Evolutionary conservation across 2,888 invertebrate species (phyloP), one percentile per base, ranked within the genome.

Genomic region (Diplazon laetatorius): DNA sequence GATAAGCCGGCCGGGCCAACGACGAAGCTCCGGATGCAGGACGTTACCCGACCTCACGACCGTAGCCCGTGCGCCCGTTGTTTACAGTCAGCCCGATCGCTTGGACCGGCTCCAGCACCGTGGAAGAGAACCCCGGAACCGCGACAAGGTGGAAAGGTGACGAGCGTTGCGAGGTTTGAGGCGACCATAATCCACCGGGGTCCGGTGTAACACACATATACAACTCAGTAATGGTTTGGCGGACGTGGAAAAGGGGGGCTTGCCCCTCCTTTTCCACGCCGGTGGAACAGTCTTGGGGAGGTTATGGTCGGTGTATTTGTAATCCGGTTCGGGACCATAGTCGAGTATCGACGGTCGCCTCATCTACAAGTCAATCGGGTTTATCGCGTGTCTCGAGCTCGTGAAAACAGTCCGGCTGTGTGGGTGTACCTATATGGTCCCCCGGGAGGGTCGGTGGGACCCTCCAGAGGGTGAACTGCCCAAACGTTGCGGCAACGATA

Each of bases 361-460:
- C 90, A 90, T 90, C 90, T 90, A 90, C 90, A 90, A 90, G 90
- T 90, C 90, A 90, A 90, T 90, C 89, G 89, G 86, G 87, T 85
- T 82, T 78, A 79, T 90, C 87, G 90, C 90, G 90, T 90, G 90
- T 85, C 85, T 82, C 80, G 79, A 80, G 88, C 89, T 89, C 89
- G 88, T 90, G 88, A 89, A 83, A n/a, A 80, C 65, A 81, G 82
- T 80, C 82, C 84, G 81, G 82, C 83, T 80, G 81, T 80, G 78
- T 80, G 80, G 80, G 78, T 50, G 66, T 76, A 78, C 71, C n/a
- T n/a, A n/a, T n/a, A n/a, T n/a, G n/a, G n/a, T n/a, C n/a, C n/a
- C n/a, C 37, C 22, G 62, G 44, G 50, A 1, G 48, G 39, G 46
- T 55, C 25, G 14, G 65, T 22, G 48, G 44, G n/a, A n/a, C n/a